Evolutionary conservation across 2,797 vertebrate genomes (phyloP), one percentile per base, ranked within the genome.

Genomic region (Rhynchonycteris naso): DNA sequence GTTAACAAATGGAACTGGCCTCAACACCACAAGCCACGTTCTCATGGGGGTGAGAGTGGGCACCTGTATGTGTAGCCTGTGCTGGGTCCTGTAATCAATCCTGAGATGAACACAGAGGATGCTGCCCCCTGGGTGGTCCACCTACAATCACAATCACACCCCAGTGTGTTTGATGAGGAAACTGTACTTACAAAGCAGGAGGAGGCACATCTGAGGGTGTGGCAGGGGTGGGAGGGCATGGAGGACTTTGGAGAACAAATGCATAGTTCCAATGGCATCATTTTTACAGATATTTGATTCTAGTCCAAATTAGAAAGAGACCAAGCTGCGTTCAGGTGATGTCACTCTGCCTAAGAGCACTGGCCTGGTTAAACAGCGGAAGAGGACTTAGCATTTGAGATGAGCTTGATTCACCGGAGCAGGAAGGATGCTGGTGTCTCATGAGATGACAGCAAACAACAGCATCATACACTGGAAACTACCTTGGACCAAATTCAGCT

Each of bases 201-300:
- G 4, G 19, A 47, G 12, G 12, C 0, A 1, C 1, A 3, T 35
- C 28, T 3, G 7, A 1, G 10, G 5, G 0, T 3, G 30, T 7
- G 12, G 14, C 59, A 18, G 19, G 9, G 5, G 0, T 8, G 21
- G 30, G 2, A 35, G 22, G 33, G 14, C 21, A 22, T 8, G 6
- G 59, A 78, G n/a, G 76, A 38, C 10, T 11, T 72, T 74, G 54
- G 28, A 58, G 38, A 95, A 58, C 33, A 66, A 7, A 61, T 6
- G 16, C 4, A 26, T 21, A 4, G 4, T 22, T 58, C 35, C 26
- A 66, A 58, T 24, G n/a, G 16, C 33, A 9, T 58, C 59, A 12
- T 75, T 82, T 59, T 16, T 4, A 19, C 22, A 93, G 87, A 59
- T 19, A 52, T 22, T 84, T 84, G 72, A 5, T 66, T 81, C 52